Evolutionary conservation across 2,113 vertebrate genomes (phyloP), one percentile per base, ranked within the genome.

Genomic region (Callorhinus ursinus): DNA sequence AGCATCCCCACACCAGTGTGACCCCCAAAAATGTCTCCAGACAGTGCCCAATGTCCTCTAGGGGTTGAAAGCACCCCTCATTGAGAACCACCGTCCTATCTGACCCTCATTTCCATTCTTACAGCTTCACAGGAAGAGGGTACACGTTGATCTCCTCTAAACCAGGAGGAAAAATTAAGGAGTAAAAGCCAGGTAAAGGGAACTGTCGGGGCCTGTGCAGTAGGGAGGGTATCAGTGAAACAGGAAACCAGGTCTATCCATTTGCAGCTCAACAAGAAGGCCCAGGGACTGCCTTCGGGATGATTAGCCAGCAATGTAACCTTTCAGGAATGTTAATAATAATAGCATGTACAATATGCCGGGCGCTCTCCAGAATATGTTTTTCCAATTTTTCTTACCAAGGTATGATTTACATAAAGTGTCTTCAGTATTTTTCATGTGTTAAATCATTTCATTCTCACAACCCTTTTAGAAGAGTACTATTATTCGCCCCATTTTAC

Each of bases 181-280:
- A 55, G 36, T 7, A 61, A 59, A 46, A 1, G 15, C 24, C 31
- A 15, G 10, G 4, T 28, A 19, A 87, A 74, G 18, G 42, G 22
- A 80, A 5, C 16, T 2, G 1, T 0, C 39, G 28, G 14, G 63
- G 59, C 24, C 72, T 51, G 36, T 6, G 16, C 5, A 2, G 49
- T 5, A 42, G 18, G 7, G 36, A 15, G 4, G 4, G 14, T 13
- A 5, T 14, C 24, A 1, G 53, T 3, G 51, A 74, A 26, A 57
- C 31, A 24, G 33, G 28, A 80, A 80, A 19, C 12, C 16, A 0
- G 28, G 15, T 28, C 76, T 31, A 3, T 1, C 16, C 31, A 33
- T 8, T 1, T 6, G 33, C 36, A 65, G 46, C 7, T 51, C 59
- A 77, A n/a, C 26, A 28, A 10, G 19, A 79, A 95, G n/a, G 24